Evolutionary conservation across 2,888 invertebrate genomes (phyloP).

Genomic region (Epinotia brunnichana): DNA sequence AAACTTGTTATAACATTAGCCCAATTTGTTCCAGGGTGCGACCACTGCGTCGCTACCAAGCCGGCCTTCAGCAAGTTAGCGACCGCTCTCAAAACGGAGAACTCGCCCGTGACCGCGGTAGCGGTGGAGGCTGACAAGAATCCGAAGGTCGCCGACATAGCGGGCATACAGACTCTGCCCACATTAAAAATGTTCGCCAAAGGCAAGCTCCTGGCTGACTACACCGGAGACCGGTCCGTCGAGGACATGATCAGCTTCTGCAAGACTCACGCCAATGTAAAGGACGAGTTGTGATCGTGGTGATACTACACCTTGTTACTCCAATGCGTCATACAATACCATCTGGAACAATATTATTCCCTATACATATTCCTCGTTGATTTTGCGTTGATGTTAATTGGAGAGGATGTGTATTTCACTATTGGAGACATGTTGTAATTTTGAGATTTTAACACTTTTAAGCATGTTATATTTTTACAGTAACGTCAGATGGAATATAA

Average conservation of each 20-base stretch:
- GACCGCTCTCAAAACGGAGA: slow-evolving; percentile 71
- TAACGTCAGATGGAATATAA: slow-evolving; percentile 5
- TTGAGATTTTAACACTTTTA: background rate
- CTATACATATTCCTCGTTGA: slow-evolving; percentile 10
- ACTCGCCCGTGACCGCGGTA: slow-evolving; percentile 71
- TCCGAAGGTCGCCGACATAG: slow-evolving; percentile 82
- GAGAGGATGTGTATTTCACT: background rate
- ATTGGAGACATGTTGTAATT: slow-evolving; percentile 4
- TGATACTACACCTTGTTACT: slow-evolving; percentile 11
- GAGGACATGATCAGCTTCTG: slow-evolving; percentile 84
- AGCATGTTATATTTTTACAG: slow-evolving; percentile 9
- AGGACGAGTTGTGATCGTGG: slow-evolving; percentile 72
- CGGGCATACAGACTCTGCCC: slow-evolving; percentile 86
- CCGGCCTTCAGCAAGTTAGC: slow-evolving; percentile 86
- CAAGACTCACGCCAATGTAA: slow-evolving; percentile 60
- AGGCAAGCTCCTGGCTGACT: slow-evolving; percentile 82
- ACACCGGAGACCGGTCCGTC: slow-evolving; percentile 81
- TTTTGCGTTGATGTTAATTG: background rate
- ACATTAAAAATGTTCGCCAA: slow-evolving; percentile 86
- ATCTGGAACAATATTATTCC: slow-evolving; percentile 12
- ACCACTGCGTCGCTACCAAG: slow-evolving; percentile 87
- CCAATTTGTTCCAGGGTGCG: slow-evolving; percentile 84
- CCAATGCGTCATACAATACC: slow-evolving; percentile 18
- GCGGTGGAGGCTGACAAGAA: slow-evolving; percentile 88
- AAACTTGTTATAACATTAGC: background rate